Base-by-base conservation (phyloP, 2,888 invertebrate species). In the Tachina grossa region DNA sequence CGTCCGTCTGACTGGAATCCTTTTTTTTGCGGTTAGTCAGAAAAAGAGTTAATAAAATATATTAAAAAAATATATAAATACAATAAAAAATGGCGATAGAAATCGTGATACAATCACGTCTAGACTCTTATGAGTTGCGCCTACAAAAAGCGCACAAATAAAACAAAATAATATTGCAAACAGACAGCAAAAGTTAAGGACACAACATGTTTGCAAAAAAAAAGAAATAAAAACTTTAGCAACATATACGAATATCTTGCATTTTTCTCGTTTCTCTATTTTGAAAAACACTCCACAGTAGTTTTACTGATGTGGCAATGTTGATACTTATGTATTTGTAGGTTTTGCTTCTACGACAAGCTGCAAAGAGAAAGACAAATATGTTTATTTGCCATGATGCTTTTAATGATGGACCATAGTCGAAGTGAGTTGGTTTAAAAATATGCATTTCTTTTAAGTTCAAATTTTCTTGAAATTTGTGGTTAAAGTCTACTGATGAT, bases 61-160 rank as follows among this genome's bases (percentile, higher is more conserved):
- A 55, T 16, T 9, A 0, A 19, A 39, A 22, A 13, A 22, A 13
- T 13, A 5, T 6, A 13, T 11, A 49, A 79, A 68, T 75, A 53
- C 83, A 87, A 88, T 87, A 87, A 89, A 90, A 90, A 89, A 91
- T 91, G 90, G 90, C 89, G 91, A 91, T 90, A 90, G 91, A 90
- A 91, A 90, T 91, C 91, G 89, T 91, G 91, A 91, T 91, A 91
- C 89, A 89, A 90, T 91, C 91, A 90, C 91, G 91, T 91, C 91
- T 91, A 91, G 91, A 91, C 91, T 90, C 90, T 90, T 90, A 89
- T 88, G 89, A 90, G 91, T 89, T 90, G 90, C 90, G 90, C 90
- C 91, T 91, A 90, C 90, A 81, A 89, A 87, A 82, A 31, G 9
- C 8, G 3, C 51, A 77, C 53, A 69, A 74, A 75, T 63, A n/a